Percentiles rank a stretch among this genome's conserved stretches.
Evolutionary conservation across 2,797 vertebrate species (phyloP).

Genomic region (Phrynocephalus guinanensis): DNA sequence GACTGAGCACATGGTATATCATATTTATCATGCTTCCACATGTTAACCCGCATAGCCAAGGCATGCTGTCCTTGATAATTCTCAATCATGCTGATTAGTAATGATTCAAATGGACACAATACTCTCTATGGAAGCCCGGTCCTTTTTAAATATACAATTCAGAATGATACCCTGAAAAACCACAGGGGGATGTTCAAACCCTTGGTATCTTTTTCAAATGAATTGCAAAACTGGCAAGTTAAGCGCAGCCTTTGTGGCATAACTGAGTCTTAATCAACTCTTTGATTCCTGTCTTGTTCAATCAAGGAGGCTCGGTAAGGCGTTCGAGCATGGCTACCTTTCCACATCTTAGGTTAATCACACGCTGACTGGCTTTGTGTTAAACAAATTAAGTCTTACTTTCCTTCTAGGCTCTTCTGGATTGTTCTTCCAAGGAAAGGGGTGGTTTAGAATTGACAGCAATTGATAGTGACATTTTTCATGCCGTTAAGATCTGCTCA

Average conservation of each 20-base stretch:
- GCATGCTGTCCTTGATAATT: neutral
- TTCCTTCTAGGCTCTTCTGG: constrained; percentile 45
- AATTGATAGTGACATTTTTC: constrained; percentile 24
- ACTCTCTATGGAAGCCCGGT: constrained; percentile 15
- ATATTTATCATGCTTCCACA: neutral
- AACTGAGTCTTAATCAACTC: constrained; percentile 52
- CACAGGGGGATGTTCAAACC: constrained; percentile 32
- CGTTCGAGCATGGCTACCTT: constrained; percentile 57
- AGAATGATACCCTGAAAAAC: constrained; percentile 28
- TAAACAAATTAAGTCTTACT: constrained; percentile 66
- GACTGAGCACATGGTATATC: neutral
- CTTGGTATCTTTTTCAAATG: constrained; percentile 33
- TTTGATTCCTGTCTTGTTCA: constrained; percentile 65
- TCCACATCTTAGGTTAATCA: constrained; percentile 63
- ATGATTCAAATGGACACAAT: neutral
- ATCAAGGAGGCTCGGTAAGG: constrained; percentile 51
- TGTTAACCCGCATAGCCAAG: neutral
- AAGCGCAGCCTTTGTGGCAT: constrained; percentile 40
- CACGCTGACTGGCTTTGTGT: constrained; percentile 50
- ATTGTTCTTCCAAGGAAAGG: constrained; percentile 46
- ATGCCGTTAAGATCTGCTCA: constrained; percentile 3
- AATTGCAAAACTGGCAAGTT: constrained; percentile 27
- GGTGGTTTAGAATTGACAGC: constrained; percentile 36
- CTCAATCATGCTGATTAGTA: neutral
- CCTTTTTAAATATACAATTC: neutral